Evolutionary conservation across 2,888 invertebrate genomes (phyloP).

Genomic region (Diogma glabrata): DNA sequence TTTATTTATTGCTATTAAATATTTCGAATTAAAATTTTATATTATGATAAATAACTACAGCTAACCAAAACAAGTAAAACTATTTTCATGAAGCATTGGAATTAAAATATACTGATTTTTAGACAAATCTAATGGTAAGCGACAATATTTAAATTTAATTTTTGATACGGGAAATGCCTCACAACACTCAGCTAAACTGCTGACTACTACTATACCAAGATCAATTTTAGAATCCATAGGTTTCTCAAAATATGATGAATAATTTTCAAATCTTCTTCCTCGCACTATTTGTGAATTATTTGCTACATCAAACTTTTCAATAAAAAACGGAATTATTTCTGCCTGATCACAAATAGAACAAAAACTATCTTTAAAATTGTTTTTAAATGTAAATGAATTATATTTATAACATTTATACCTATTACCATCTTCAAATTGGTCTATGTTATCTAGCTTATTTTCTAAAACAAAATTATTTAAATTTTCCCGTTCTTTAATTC

Average conservation of each 20-base stretch:
- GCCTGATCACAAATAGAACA: neutral
- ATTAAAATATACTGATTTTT: neutral
- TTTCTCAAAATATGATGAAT: neutral
- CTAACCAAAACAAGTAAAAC: neutral
- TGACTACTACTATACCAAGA: constrained; percentile 1
- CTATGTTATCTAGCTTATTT: neutral
- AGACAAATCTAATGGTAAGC: neutral
- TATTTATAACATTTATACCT: neutral
- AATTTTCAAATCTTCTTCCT: constrained; percentile 6
- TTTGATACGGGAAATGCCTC: neutral
- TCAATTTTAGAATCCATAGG: neutral
- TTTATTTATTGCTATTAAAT: no score
- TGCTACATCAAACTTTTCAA: neutral
- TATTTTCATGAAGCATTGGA: neutral
- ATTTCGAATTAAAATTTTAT: no score
- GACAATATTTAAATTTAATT: neutral
- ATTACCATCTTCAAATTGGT: neutral
- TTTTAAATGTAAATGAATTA: neutral
- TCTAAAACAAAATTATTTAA: neutral
- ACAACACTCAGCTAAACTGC: no score
- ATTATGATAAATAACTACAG: no score
- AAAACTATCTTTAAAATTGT: neutral
- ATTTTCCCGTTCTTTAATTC: neutral
- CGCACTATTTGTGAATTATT: neutral
- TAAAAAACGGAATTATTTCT: neutral